phyloP scores from a whole-genome alignment of 2,888 invertebrate species.

The Catocala fraxini region DNA sequence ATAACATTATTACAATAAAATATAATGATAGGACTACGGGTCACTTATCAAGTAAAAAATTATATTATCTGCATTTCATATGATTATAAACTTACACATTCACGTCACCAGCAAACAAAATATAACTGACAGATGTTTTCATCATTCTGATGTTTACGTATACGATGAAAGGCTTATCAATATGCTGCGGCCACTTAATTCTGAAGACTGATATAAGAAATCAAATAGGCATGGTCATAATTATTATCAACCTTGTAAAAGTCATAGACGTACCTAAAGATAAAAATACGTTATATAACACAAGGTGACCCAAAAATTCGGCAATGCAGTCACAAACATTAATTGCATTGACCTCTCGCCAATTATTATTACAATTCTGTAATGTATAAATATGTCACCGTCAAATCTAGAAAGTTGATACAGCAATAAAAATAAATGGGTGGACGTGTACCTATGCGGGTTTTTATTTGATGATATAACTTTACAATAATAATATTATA shows the following conservation, averaged over 20 bases:
- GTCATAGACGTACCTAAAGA: slow-evolving; percentile 50
- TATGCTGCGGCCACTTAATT: slow-evolving; percentile 11
- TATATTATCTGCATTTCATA: too few species aligned
- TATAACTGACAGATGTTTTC: slow-evolving; percentile 14
- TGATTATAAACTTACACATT: background rate
- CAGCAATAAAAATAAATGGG: background rate
- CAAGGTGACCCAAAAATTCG: slow-evolving; percentile 63
- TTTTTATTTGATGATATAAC: too few species aligned
- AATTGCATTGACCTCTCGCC: slow-evolving; percentile 40
- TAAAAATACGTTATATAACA: slow-evolving; percentile 50
- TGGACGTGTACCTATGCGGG: too few species aligned
- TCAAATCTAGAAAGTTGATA: slow-evolving; percentile 1
- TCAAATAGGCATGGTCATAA: slow-evolving; percentile 32
- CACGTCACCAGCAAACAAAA: slow-evolving; percentile 16
- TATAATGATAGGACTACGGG: too few species aligned
- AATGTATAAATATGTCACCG: slow-evolving; percentile 1
- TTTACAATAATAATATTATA: too few species aligned
- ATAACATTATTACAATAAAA: background rate
- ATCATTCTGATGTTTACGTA: slow-evolving; percentile 9
- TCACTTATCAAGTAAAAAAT: too few species aligned
- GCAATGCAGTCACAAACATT: slow-evolving; percentile 41
- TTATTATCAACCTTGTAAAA: slow-evolving; percentile 54
- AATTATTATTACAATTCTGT: slow-evolving; percentile 11
- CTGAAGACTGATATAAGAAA: slow-evolving; percentile 24
- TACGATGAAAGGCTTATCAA: slow-evolving; percentile 19